Base-by-base conservation (phyloP, 2,113 vertebrate species). In the Oryzias javanicus region DNA sequence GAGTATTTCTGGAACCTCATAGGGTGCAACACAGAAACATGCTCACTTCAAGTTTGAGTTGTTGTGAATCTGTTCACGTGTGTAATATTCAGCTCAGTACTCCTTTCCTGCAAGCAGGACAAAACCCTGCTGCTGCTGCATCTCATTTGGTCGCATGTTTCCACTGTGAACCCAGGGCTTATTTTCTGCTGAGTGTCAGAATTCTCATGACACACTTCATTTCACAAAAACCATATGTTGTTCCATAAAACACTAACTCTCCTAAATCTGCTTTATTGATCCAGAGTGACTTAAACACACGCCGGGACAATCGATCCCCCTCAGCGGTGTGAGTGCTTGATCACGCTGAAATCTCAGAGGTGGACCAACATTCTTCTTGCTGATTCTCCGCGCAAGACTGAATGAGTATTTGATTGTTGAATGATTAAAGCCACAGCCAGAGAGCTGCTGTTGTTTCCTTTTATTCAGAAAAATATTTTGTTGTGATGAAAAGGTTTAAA, bases 231-330 rank as follows among this genome's bases (percentile, higher is more conserved):
- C 20, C 19, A 58, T 49, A 50, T 58, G 55, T 70, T 45, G n/a
- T 53, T 49, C 41, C 40, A n/a, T 60, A 10, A 69, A 70, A 55
- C 1, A 62, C 54, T 41, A 54, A 49, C 55, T 47, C 3, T 18
- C 17, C 14, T 77, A 53, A 74, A 66, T 58, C 64, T 27, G 46
- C 46, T 25, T 19, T 6, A 78, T 78, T 46, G 74, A 78, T 70
- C 71, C 4, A 8, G 17, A 55, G 4, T 0, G 51, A 51, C 50
- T 25, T 60, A 48, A 63, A 67, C 25, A 35, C 46, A 56, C 4
- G 48, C 70, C 47, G 12, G 53, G 64, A 42, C 25, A 1, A 77
- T 72, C 46, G 20, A 74, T 74, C 0, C 35, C 24, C 13, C 48
- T 55, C 44, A 18, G 14, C 55, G 16, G 47, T 51, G 46, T 0